Base-by-base conservation (phyloP, 2,113 vertebrate species). In the Stigmatopora argus region DNA sequence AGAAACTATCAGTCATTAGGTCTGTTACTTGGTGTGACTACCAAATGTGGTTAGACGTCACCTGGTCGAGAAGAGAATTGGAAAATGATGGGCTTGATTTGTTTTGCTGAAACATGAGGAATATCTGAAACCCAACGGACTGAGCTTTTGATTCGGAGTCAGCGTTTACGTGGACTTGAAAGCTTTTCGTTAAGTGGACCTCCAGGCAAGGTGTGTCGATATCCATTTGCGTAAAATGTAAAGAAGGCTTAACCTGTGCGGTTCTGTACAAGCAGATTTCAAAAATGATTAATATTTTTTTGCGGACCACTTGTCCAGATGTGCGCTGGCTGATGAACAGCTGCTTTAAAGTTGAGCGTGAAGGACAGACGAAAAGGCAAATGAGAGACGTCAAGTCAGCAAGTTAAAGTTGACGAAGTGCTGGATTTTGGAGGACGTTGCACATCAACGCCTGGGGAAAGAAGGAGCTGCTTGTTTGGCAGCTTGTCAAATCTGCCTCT, bases 131-230 rank as follows among this genome's bases (percentile, higher is more conserved):
- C 65, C 72, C 82, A 78, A 77, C 77, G 78, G 65, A 51, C 60
- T 78, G 66, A 56, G 74, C 62, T 72, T 78, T 70, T 65, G 61
- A 69, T 47, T 73, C 65, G 65, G 45, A 41, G 76, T 83, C 76
- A 81, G 74, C 72, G 67, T 63, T n/a, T 70, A 45, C 49, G 49
- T 44, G 62, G 44, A 57, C 1, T 57, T 72, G 69, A 77, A 75
- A 71, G 55, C 1, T 7, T 72, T 64, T 75, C 64, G 73, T 77
- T 73, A 80, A 47, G 59, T 74, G 81, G 73, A 76, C 69, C 80
- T 78, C 52, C 62, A 64, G 77, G 80, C 67, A 35, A 48, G 71
- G 51, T 65, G 58, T 58, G 21, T 17, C 70, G 57, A 64, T 72
- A 78, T 70, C 3, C 38, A 71, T 73, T 73, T 66, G n/a, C 67